phyloP scores from a whole-genome alignment of 2,113 vertebrate species.

The Ptyas mucosa region DNA sequence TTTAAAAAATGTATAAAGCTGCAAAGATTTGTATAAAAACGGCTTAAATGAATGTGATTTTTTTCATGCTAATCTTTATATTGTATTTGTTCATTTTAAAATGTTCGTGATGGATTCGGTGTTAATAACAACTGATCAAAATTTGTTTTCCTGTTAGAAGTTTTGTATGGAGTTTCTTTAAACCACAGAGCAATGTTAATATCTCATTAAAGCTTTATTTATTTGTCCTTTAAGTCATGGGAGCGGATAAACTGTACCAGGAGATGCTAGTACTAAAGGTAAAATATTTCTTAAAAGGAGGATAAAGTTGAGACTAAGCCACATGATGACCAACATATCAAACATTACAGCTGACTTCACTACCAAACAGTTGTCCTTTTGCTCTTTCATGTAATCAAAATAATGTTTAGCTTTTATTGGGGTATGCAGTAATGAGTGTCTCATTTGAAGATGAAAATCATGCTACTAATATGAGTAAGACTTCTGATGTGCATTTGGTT shows the following conservation, averaged over 20 bases:
- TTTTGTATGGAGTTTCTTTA: neutral
- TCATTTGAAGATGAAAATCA: neutral
- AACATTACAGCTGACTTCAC: neutral
- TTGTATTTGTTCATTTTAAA: slow-evolving; percentile 4
- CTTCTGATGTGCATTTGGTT: neutral
- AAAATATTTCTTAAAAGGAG: neutral
- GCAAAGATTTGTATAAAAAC: neutral
- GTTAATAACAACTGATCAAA: neutral
- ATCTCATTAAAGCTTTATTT: neutral
- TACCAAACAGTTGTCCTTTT: neutral
- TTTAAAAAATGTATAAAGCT: neutral
- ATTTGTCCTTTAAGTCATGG: neutral
- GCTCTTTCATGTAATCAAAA: neutral
- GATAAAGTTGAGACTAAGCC: neutral
- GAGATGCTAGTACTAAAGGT: neutral
- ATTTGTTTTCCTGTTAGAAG: neutral
- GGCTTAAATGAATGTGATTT: neutral
- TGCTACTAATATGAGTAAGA: neutral
- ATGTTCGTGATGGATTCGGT: neutral
- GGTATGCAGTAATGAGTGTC: neutral
- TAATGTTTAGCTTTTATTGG: neutral
- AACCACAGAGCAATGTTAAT: neutral
- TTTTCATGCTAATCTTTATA: neutral
- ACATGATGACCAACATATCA: neutral
- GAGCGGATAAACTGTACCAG: neutral